Conservation (phyloP, 2,797 vertebrate genomes). For the Myripristis murdjan region DNA sequence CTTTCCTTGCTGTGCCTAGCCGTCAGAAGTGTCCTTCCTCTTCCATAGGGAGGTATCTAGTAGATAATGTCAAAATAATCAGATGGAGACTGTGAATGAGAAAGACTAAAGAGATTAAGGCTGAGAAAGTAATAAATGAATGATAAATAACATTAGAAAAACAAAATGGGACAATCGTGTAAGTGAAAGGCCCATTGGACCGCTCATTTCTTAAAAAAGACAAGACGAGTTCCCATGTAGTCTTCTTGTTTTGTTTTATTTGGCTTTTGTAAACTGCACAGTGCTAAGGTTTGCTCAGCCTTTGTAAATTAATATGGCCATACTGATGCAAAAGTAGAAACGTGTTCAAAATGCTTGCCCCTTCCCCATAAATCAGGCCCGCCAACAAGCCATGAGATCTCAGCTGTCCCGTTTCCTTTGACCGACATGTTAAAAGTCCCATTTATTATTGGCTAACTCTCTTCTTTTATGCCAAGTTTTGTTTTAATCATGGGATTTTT, state of each 20-base stretch:
- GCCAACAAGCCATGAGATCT: slow-evolving; percentile 20
- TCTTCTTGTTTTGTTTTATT: slow-evolving; percentile 20
- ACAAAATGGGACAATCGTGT: slow-evolving; percentile 49
- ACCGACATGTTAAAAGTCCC: slow-evolving; percentile 7
- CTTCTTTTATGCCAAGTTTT: slow-evolving; percentile 36
- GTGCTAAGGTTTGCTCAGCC: slow-evolving; percentile 62
- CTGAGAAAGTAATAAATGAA: slow-evolving; percentile 14
- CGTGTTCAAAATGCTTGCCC: slow-evolving; percentile 53
- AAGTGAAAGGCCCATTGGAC: slow-evolving; percentile 37
- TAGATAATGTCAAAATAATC: slow-evolving; percentile 43
- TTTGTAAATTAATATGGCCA: slow-evolving; percentile 64
- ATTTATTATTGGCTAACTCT: slow-evolving; percentile 7
- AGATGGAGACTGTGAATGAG: slow-evolving; percentile 56
- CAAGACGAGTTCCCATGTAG: slow-evolving; percentile 21
- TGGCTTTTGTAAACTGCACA: slow-evolving; percentile 60
- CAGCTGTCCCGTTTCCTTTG: slow-evolving; percentile 4
- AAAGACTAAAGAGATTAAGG: slow-evolving; percentile 32
- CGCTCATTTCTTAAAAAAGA: slow-evolving; percentile 25
- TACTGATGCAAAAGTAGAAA: slow-evolving; percentile 46
- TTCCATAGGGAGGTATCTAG: slow-evolving; percentile 28
- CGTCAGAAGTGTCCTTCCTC: slow-evolving; percentile 45
- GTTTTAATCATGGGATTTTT: slow-evolving; percentile 29
- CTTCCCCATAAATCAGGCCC: background rate
- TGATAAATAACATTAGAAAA: slow-evolving; percentile 18
- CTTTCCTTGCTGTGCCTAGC: slow-evolving; percentile 23